A percentile compares a stretch with the other conserved stretches of the same genome.
phyloP scores from a whole-genome alignment of 1,140 invertebrate species.

The Aphis craccivora region DNA sequence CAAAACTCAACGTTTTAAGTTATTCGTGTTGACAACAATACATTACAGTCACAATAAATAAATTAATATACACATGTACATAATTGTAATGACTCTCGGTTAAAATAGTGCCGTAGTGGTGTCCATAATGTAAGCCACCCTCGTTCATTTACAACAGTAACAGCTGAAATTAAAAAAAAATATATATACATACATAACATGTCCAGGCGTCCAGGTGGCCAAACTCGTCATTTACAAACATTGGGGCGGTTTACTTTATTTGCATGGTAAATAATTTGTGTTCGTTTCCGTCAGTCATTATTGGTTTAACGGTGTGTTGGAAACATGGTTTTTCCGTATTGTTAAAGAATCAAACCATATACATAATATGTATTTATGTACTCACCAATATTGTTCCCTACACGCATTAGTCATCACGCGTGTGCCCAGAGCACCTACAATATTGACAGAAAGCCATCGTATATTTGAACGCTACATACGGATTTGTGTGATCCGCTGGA shows the following conservation, averaged over 20 bases:
- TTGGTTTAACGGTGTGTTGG: slow-evolving; percentile 6
- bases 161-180: slow-evolving; percentile 26
- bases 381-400: not conserved
- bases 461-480: not conserved
- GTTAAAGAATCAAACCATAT: not conserved
- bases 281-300: slow-evolving; percentile 9
- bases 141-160: not conserved
- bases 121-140: not conserved
- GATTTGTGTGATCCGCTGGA: not conserved
- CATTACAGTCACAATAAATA: not conserved
- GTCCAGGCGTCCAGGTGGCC: slow-evolving; percentile 29
- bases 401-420: not conserved
- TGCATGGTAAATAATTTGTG: not conserved
- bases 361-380: too few species aligned
- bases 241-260: slow-evolving; percentile 13
- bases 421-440: not conserved
- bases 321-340: not conserved
- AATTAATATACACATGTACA: not conserved
- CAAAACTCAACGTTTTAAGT: not conserved
- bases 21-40: not conserved
- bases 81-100: not conserved
- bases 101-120: not conserved
- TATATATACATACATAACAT: not conserved
- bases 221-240: slow-evolving; percentile 14
- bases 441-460: not conserved